Evolutionary conservation across 2,113 vertebrate species (phyloP).

Genomic region (Stomatorhinus ivindoensis): DNA sequence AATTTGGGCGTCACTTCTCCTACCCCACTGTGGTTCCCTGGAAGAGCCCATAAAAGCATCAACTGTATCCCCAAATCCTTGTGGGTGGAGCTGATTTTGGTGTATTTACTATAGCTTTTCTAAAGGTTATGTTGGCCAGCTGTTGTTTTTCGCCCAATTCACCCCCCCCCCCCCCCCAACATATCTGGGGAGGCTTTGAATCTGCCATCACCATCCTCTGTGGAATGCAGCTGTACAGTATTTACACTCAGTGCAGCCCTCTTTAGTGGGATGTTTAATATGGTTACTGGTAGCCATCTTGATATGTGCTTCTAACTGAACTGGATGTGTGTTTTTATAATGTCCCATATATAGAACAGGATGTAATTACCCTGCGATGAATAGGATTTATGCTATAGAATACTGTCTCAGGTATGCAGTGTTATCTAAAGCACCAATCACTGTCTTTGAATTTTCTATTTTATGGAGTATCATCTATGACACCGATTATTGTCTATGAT

Average conservation of each 20-base stretch:
- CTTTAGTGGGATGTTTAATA: background rate
- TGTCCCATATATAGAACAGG: background rate
- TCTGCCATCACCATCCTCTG: background rate
- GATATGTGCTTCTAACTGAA: background rate
- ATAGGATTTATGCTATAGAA: background rate
- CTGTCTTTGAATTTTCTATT: background rate
- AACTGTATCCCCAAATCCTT: background rate
- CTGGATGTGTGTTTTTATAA: background rate
- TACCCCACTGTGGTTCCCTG: background rate
- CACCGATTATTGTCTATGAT: background rate
- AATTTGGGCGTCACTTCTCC: background rate
- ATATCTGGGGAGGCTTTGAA: background rate
- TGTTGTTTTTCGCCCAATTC: background rate
- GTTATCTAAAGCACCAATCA: background rate
- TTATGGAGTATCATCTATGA: background rate
- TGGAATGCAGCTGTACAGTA: background rate
- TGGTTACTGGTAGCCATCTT: background rate
- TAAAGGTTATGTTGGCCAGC: background rate
- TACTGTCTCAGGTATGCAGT: background rate
- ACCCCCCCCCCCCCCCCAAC: background rate
- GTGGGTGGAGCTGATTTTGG: background rate
- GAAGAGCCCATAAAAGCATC: background rate
- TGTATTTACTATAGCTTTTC: background rate
- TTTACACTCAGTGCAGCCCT: background rate
- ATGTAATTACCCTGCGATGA: background rate